A percentile compares a stretch with the other conserved stretches of the same genome.
phyloP scores from a whole-genome alignment of 2,888 invertebrate species.

The Sphinx pinastri region DNA sequence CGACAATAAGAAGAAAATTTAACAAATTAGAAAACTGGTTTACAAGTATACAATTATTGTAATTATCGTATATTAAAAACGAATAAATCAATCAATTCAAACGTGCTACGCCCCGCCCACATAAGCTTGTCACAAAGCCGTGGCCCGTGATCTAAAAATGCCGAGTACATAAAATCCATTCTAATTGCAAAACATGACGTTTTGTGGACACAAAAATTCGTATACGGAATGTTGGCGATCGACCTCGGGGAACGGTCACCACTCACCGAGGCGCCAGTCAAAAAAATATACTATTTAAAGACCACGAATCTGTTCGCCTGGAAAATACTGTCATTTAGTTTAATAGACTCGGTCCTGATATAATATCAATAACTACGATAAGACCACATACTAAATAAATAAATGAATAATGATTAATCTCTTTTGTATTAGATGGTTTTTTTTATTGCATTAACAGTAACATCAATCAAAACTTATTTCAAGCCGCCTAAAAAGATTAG shows the following conservation, averaged over 20 bases:
- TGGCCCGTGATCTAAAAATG: slow-evolving; percentile 28
- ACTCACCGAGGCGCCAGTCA: slow-evolving; percentile 37
- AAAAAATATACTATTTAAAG: too few species aligned
- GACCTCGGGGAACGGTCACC: slow-evolving; percentile 51
- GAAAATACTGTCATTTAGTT: too few species aligned
- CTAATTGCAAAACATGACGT: slow-evolving; percentile 48
- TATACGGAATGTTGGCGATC: slow-evolving; percentile 46
- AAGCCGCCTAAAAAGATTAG: too few species aligned
- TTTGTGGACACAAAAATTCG: slow-evolving; percentile 42
- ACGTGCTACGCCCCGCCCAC: slow-evolving; percentile 13
- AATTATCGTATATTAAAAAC: slow-evolving; percentile 9
- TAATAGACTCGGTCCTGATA: too few species aligned
- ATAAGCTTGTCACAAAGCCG: slow-evolving; percentile 8
- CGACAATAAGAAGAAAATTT: too few species aligned
- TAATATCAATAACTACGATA: too few species aligned
- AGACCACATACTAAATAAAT: too few species aligned
- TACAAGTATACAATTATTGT: neutral
- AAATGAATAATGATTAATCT: too few species aligned
- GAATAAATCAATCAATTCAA: slow-evolving; percentile 22
- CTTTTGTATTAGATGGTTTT: too few species aligned
- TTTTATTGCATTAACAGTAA: too few species aligned
- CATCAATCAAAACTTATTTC: too few species aligned
- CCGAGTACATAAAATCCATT: slow-evolving; percentile 32
- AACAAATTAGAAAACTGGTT: neutral
- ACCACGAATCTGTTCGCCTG: too few species aligned